Base-by-base conservation (phyloP, 1,140 invertebrate species). In the Solen grandis region DNA sequence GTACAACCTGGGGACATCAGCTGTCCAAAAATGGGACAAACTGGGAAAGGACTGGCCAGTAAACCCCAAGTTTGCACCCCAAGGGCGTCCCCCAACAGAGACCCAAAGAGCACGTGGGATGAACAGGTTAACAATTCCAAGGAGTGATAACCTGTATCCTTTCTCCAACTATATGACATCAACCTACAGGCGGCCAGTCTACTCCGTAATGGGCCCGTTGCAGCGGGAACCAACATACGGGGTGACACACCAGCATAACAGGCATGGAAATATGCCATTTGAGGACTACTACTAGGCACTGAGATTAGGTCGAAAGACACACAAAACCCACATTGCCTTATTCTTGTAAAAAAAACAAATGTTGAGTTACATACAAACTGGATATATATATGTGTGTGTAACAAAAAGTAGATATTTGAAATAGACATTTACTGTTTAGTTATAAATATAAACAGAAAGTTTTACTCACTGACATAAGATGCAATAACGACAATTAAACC, bases 151-250 rank as follows among this genome's bases (percentile, higher is more conserved):
- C 38, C 76, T 90, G 8, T 91, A 91, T 62, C 86, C 85, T 0
- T 88, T 87, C 77, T 89, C 90, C 16, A 91, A 89, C 83, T 88
- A 85, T 73, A 91, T 91, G 90, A 91, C 90, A 29, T 89, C 89
- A 16, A 86, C 85, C 29, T 90, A 90, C 75, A 70, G 90, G n/a
- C 80, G 83, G 8, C 90, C 90, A 10, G 88, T 91, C 4, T 91
- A 87, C 70, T 88, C 89, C 29, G 83, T 89, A 36, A 88, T 75
- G 84, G 90, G 90, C 13, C 90, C 87, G 35, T 81, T 91, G 75
- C 89, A 88, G 83, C 82, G 78, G 69, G 63, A 83, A 25, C 68
- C 84, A 46, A 84, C 88, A 27, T 90, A 89, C 83, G 90, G 90
- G n/a, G 68, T 91, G 8, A 89, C 86, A n/a, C 87, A 88, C 50